Conservation (phyloP, 2,113 vertebrate genomes). For the Chroicocephalus ridibundus region DNA sequence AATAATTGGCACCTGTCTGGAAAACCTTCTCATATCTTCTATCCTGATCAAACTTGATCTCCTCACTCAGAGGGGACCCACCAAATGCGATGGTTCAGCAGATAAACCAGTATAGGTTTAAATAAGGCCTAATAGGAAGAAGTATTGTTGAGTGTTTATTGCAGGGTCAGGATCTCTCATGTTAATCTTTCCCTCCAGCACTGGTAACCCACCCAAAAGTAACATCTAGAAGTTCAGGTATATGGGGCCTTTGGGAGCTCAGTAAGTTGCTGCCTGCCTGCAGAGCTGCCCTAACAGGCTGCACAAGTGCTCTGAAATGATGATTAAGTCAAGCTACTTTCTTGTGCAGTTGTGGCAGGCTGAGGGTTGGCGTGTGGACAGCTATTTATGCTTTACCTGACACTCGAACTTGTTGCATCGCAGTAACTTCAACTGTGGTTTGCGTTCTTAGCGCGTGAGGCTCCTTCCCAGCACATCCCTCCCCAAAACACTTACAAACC, state of each 20-base stretch:
- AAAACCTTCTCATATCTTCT: not conserved
- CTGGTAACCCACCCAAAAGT: slow-evolving; percentile 37
- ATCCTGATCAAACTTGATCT: not conserved
- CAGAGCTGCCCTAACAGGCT: not conserved
- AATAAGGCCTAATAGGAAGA: not conserved
- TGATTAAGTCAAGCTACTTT: not conserved
- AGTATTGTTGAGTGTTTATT: slow-evolving; percentile 42
- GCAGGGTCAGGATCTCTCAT: not conserved
- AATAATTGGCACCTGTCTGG: not conserved
- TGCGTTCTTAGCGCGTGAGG: not conserved
- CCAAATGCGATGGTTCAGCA: not conserved
- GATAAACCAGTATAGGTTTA: not conserved
- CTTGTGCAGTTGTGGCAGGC: not conserved
- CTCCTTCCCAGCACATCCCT: not conserved
- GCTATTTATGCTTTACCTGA: not conserved
- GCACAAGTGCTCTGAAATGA: not conserved
- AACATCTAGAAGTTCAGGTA: slow-evolving; percentile 14
- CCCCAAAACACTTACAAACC: not conserved
- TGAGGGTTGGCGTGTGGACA: not conserved
- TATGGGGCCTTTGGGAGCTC: slow-evolving; percentile 12
- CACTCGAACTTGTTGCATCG: not conserved
- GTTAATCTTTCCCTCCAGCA: slow-evolving; percentile 32
- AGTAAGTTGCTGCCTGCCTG: slow-evolving; percentile 8
- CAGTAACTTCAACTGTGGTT: not conserved
- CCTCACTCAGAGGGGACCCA: not conserved